These are phyloP conservation scores for Megalurothrips usitatus DNA, from an alignment of 2,888 invertebrate species.

Conservation along the genomic window DNA sequence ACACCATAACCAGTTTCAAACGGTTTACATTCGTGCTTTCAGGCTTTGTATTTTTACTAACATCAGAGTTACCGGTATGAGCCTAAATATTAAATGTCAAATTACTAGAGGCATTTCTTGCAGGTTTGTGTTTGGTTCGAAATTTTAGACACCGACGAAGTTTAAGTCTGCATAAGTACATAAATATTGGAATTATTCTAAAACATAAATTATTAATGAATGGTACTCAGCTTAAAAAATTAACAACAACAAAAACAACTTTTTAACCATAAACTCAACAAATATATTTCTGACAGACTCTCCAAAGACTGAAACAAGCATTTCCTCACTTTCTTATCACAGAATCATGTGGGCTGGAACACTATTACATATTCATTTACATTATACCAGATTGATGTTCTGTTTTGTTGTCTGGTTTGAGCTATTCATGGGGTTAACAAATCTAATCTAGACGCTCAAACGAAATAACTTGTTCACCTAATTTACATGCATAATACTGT, in stretches of 20 bases:
- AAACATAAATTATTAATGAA: constrained; percentile 28
- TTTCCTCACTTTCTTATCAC: background rate
- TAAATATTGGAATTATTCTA: background rate
- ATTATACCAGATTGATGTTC: background rate
- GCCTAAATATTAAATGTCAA: no score
- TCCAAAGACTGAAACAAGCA: background rate
- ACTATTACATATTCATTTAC: background rate
- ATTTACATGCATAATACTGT: constrained; percentile 7
- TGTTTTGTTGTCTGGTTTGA: background rate
- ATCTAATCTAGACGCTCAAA: background rate
- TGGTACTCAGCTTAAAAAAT: constrained; percentile 27
- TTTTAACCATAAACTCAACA: background rate
- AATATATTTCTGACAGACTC: background rate
- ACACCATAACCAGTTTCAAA: no score
- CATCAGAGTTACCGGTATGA: no score
- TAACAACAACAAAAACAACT: background rate
- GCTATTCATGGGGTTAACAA: background rate
- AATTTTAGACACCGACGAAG: no score
- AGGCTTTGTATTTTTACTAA: no score
- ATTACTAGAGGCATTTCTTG: no score
- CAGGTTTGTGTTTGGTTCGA: no score
- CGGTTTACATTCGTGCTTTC: no score
- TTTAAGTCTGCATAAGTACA: background rate
- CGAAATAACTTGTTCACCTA: background rate
- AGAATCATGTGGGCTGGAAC: background rate